A percentile compares a stretch with the other conserved stretches of the same genome.
phyloP scores from a whole-genome alignment of 2,797 vertebrate species.

The Aulostomus chinensis region DNA sequence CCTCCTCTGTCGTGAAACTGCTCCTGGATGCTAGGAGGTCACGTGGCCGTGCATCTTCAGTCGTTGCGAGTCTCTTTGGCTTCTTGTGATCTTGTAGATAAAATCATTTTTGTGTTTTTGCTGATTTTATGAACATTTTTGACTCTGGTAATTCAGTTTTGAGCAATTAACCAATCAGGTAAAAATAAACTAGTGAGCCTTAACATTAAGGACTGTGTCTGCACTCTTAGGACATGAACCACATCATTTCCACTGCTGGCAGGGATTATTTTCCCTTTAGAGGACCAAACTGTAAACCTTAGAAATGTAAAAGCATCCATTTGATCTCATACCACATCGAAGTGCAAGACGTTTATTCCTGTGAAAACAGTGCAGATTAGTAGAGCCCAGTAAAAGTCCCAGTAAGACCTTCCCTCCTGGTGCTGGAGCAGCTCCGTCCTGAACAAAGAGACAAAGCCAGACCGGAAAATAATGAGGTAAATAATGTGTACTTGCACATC shows the following conservation, averaged over 20 bases:
- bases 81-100: too few species aligned
- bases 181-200: too few species aligned
- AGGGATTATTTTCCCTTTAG: background rate
- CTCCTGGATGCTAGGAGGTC: too few species aligned
- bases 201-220: too few species aligned
- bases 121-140: too few species aligned
- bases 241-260: background rate
- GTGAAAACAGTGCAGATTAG: background rate
- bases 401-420: background rate
- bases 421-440: background rate
- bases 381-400: background rate
- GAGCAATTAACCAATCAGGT: too few species aligned
- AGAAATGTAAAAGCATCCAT: background rate
- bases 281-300: too few species aligned
- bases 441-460: slow-evolving; percentile 21
- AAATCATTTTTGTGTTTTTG: too few species aligned
- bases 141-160: too few species aligned
- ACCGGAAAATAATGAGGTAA: slow-evolving; percentile 29
- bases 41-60: too few species aligned
- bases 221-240: background rate
- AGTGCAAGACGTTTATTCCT: background rate
- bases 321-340: background rate
- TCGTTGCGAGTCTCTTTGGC: too few species aligned
- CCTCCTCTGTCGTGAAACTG: too few species aligned
- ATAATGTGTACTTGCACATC: slow-evolving; percentile 16